phyloP scores from a whole-genome alignment of 2,113 vertebrate species.

The Tiliqua scincoides region DNA sequence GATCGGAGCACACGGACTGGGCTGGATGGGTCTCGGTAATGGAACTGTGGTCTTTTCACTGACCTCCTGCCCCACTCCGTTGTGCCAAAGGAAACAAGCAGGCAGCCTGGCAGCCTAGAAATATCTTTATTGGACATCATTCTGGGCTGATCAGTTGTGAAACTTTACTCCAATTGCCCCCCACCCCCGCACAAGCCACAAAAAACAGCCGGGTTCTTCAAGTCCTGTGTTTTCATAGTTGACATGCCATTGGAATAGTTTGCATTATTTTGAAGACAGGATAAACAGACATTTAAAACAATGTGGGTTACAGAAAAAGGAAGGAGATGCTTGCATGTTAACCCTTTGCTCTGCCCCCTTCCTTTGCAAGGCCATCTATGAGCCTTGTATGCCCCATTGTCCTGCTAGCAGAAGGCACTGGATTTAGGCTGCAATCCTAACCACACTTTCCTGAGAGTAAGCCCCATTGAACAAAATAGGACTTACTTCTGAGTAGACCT shows the following conservation, averaged over 20 bases:
- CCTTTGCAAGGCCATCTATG: constrained; percentile 46
- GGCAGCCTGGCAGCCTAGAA: constrained; percentile 66
- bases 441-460: no score
- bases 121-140: constrained; percentile 76
- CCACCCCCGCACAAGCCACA: constrained; percentile 79
- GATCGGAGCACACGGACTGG: fast-evolving
- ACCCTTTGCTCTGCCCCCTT: constrained; percentile 45
- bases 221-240: constrained; percentile 76
- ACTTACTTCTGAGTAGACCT: no score
- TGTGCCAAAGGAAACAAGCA: constrained; percentile 66
- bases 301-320: constrained; percentile 49
- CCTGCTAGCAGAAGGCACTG: background rate
- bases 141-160: constrained; percentile 81
- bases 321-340: background rate
- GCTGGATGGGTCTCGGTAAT: constrained; percentile 11
- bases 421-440: background rate
- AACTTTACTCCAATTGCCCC: constrained; percentile 78
- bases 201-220: constrained; percentile 80
- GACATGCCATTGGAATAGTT: constrained; percentile 74
- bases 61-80: constrained; percentile 37
- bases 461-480: no score
- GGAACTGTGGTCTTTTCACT: constrained; percentile 36
- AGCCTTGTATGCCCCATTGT: background rate
- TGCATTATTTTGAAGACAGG: constrained; percentile 68
- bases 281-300: constrained; percentile 65